Conservation (phyloP, 1,140 invertebrate species). For the Thrips palmi region DNA sequence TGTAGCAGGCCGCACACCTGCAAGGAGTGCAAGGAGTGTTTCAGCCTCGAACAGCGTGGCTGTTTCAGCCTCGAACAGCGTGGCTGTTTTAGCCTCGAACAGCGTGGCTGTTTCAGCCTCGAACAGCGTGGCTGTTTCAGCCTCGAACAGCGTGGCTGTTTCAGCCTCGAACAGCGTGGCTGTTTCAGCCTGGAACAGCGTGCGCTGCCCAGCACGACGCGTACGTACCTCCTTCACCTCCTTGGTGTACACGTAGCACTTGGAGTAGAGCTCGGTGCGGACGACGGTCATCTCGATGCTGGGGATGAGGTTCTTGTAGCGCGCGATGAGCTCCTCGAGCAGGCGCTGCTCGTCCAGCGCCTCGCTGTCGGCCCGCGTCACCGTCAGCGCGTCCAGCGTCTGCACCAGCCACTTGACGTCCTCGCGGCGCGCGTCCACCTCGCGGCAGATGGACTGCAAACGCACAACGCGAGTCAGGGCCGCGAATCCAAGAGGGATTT, state of each 20-base stretch:
- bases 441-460: conserved; percentile 61
- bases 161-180: too few species aligned
- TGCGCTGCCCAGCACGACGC: too few species aligned
- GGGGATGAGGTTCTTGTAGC: conserved; percentile 81
- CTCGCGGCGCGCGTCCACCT: conserved; percentile 74
- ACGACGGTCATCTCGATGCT: conserved; percentile 82
- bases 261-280: conserved; percentile 77
- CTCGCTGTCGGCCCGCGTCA: conserved; percentile 63
- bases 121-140: too few species aligned
- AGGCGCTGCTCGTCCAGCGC: conserved; percentile 48
- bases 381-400: conserved; percentile 65
- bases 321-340: conserved; percentile 60
- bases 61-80: too few species aligned
- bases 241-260: conserved; percentile 78
- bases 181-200: too few species aligned
- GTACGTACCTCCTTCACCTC: conserved; percentile 73
- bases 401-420: conserved; percentile 91
- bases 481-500: neutral
- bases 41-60: too few species aligned
- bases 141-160: too few species aligned
- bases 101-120: too few species aligned
- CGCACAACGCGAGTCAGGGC: conserved; percentile 10
- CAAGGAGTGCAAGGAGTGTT: too few species aligned
- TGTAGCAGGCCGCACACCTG: conserved; percentile 42
- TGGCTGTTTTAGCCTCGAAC: too few species aligned